These are phyloP conservation scores for Turritopsis rubra DNA, from an alignment of 30 jellyfish, hydroid and myxozoan species.

Conservation along the genomic window DNA sequence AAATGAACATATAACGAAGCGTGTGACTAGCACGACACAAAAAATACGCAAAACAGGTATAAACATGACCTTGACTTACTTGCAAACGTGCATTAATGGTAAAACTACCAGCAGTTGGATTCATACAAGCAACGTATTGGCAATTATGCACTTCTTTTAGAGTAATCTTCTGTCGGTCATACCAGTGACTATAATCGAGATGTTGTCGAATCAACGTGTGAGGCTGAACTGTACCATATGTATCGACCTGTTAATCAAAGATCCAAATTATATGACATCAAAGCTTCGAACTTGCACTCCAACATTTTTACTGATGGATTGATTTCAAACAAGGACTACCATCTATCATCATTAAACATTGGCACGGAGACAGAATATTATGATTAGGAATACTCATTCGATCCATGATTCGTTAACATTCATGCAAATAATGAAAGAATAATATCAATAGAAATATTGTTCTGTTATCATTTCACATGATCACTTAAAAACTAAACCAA, in stretches of 20 bases:
- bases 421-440: too few species aligned
- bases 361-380: too few species aligned
- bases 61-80: too few species aligned
- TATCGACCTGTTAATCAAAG: conserved; percentile 56
- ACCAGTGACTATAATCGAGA: conserved; percentile 95
- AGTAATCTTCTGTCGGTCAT: conserved; percentile 80
- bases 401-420: too few species aligned
- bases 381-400: too few species aligned
- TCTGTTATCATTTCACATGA: too few species aligned
- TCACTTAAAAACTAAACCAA: too few species aligned
- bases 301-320: neutral
- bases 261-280: neutral
- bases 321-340: neutral
- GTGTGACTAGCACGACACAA: too few species aligned
- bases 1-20: neutral
- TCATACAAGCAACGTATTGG: conserved; percentile 97
- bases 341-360: too few species aligned
- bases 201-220: conserved; percentile 95
- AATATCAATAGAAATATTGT: too few species aligned
- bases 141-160: conserved; percentile 93
- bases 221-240: conserved; percentile 99
- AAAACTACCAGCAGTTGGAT: conserved; percentile 98
- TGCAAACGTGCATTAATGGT: conserved; percentile 93
- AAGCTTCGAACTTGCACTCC: neutral
- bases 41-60: too few species aligned